Evolutionary conservation across 2,797 vertebrate species (phyloP).

Genomic region (Scolopax bukidnonensis): DNA sequence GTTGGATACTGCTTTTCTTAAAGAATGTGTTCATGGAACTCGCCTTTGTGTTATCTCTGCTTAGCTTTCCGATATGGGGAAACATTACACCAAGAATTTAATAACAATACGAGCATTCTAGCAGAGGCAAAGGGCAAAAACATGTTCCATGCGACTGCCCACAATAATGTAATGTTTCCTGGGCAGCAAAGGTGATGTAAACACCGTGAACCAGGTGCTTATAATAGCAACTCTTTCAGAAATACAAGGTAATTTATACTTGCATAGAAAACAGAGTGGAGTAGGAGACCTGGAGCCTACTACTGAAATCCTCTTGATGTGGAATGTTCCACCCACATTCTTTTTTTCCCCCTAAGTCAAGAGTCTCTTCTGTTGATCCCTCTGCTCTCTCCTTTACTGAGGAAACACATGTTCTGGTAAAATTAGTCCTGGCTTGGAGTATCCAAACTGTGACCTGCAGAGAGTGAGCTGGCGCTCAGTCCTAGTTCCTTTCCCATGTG

Average conservation of each 20-base stretch:
- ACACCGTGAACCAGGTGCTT: neutral
- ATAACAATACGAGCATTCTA: neutral
- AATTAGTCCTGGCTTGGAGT: neutral
- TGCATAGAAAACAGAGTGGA: neutral
- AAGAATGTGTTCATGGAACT: constrained; percentile 20
- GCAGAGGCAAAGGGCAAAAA: neutral
- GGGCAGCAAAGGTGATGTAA: neutral
- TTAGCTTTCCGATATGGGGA: constrained; percentile 8
- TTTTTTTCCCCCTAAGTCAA: neutral
- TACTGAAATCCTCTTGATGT: neutral
- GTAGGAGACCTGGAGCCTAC: neutral
- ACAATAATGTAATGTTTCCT: neutral
- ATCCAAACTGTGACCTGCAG: neutral
- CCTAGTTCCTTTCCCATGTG: neutral
- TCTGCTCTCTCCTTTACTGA: neutral
- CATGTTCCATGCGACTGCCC: neutral
- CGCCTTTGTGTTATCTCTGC: neutral
- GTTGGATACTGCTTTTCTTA: constrained; percentile 47
- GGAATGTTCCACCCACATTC: neutral
- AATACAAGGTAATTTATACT: neutral
- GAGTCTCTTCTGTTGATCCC: neutral
- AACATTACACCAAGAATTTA: neutral
- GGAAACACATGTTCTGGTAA: neutral
- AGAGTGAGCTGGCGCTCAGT: neutral
- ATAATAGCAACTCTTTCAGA: neutral